phyloP scores from a whole-genome alignment of 2,797 vertebrate species.

The Pangasius krempfi region DNA sequence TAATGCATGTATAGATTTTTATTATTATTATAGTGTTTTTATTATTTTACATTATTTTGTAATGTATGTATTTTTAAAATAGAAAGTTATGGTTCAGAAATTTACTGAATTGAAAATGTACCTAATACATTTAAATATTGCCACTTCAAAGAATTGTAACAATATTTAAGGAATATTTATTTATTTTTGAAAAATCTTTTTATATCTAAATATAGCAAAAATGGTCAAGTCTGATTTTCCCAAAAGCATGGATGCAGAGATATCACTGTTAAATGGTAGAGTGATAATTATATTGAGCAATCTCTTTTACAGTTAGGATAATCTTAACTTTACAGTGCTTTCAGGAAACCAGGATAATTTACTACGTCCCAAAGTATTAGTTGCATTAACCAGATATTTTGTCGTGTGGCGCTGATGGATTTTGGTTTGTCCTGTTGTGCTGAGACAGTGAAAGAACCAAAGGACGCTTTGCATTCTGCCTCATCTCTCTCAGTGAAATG shows the following conservation, averaged over 20 bases:
- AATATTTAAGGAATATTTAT: not conserved
- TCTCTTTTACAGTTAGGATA: not conserved
- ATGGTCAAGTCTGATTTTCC: not conserved
- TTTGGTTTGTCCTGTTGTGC: slow-evolving; percentile 42
- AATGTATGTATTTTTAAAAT: not conserved
- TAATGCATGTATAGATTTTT: not conserved
- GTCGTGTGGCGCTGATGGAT: slow-evolving; percentile 17
- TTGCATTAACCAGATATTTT: slow-evolving; percentile 37
- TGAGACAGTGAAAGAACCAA: slow-evolving; percentile 36
- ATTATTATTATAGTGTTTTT: not conserved
- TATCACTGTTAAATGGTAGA: not conserved
- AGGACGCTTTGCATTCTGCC: slow-evolving; percentile 57
- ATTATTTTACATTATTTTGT: not conserved
- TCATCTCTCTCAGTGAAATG: slow-evolving; percentile 75
- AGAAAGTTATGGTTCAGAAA: not conserved
- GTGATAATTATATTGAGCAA: not conserved
- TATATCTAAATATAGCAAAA: not conserved
- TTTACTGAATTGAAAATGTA: not conserved
- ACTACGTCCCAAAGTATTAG: slow-evolving; percentile 18
- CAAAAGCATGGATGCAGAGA: not conserved
- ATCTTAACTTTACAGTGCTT: not conserved
- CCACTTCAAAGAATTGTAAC: not conserved
- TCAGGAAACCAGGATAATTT: not conserved
- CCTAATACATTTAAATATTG: not conserved
- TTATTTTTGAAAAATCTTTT: not conserved